Evolutionary conservation across 1,140 invertebrate genomes (phyloP).

Genomic region (Hyles euphorbiae): DNA sequence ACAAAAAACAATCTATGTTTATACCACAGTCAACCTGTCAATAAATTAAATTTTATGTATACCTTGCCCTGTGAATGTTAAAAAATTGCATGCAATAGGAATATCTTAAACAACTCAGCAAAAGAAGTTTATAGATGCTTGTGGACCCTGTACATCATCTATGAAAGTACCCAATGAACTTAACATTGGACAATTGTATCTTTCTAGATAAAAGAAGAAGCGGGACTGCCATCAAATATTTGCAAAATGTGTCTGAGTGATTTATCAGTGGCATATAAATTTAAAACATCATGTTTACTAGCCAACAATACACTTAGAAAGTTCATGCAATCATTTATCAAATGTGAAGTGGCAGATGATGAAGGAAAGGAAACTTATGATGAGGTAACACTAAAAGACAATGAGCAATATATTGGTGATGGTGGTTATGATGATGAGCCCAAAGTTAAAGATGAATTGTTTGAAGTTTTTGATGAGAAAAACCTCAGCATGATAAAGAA

Average conservation of each 20-base stretch:
- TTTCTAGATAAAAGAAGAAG: conserved; percentile 34
- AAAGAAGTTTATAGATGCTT: too few species aligned
- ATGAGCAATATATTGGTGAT: neutral
- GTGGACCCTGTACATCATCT: too few species aligned
- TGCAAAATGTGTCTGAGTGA: conserved; percentile 31
- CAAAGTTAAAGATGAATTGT: neutral
- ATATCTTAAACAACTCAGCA: too few species aligned
- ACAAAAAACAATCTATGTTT: too few species aligned
- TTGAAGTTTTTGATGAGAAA: too few species aligned
- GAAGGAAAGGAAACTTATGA: neutral
- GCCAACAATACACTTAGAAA: conserved; percentile 16
- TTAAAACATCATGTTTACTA: conserved; percentile 36
- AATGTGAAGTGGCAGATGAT: neutral
- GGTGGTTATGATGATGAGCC: conserved; percentile 2
- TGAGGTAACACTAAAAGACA: neutral
- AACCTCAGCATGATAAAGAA: too few species aligned
- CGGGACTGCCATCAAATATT: conserved; percentile 30
- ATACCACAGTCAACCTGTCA: too few species aligned
- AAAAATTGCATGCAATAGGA: too few species aligned
- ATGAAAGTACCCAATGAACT: too few species aligned
- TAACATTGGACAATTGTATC: neutral
- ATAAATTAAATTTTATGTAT: too few species aligned
- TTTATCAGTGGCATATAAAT: conserved; percentile 34
- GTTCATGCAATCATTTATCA: neutral
- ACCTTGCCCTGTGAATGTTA: too few species aligned